Evolutionary conservation across 2,797 vertebrate genomes (phyloP).

Genomic region (Lindbergichthys nudifrons): DNA sequence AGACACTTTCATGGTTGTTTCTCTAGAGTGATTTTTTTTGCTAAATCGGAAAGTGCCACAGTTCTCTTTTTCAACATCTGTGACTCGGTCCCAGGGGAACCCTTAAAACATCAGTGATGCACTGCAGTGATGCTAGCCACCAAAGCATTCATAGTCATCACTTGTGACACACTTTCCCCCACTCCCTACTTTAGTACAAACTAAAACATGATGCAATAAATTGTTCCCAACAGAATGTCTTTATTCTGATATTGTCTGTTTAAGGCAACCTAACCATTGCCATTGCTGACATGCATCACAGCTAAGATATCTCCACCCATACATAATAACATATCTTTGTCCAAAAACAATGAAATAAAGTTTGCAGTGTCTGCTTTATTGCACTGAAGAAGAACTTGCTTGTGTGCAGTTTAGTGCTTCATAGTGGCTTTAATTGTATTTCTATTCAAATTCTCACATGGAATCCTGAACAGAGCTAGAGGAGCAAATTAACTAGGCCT

Average conservation of each 20-base stretch:
- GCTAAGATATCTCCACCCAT: background rate
- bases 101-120: slow-evolving; percentile 18
- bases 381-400: background rate
- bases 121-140: slow-evolving; percentile 5
- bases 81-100: slow-evolving; percentile 41
- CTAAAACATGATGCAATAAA: slow-evolving; percentile 17
- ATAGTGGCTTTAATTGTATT: background rate
- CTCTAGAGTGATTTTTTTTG: background rate
- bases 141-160: slow-evolving; percentile 26
- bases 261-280: background rate
- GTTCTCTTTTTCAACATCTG: slow-evolving; percentile 57
- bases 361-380: background rate
- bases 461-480: background rate
- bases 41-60: slow-evolving; percentile 51
- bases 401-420: background rate
- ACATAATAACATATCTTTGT: background rate
- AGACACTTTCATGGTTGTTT: slow-evolving; percentile 19
- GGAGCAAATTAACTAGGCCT: slow-evolving; percentile 5
- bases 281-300: background rate
- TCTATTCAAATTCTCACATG: background rate
- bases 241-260: background rate
- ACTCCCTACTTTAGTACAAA: slow-evolving; percentile 7
- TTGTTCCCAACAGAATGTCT: background rate
- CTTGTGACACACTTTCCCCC: slow-evolving; percentile 25
- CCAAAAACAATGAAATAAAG: background rate